Percentiles rank a stretch among this genome's conserved stretches.
Conservation (phyloP, 2,113 vertebrate species). For the Anolis carolinensis region DNA sequence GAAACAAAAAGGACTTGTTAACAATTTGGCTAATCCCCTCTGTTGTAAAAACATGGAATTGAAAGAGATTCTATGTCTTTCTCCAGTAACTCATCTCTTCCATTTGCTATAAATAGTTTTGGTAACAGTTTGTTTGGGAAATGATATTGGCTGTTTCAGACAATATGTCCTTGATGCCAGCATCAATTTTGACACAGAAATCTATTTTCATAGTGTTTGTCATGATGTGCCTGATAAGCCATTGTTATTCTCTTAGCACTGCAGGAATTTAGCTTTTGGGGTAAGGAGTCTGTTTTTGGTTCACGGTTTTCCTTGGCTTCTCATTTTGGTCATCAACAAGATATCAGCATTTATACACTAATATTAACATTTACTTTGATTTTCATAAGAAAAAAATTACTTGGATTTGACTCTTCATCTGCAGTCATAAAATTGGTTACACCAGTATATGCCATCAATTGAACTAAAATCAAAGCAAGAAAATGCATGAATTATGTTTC, state of each 20-base stretch:
- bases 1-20: neutral
- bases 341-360: neutral
- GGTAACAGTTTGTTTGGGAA: neutral
- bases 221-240: neutral
- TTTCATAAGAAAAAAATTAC: neutral
- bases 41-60: neutral
- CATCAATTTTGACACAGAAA: neutral
- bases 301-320: neutral
- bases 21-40: neutral
- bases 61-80: slow-evolving; percentile 40
- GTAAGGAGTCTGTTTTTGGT: slow-evolving; percentile 35
- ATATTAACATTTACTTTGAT: no score
- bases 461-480: neutral
- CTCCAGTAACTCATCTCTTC: slow-evolving; percentile 19
- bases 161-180: neutral
- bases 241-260: neutral
- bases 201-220: neutral
- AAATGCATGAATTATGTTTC: neutral
- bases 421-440: slow-evolving; percentile 16
- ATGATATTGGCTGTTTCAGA: neutral
- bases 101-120: slow-evolving; percentile 58
- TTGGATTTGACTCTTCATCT: neutral
- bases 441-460: neutral
- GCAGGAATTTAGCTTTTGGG: slow-evolving; percentile 17
- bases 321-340: slow-evolving; percentile 48